Base-by-base conservation (phyloP, 64 coral and sea anemone genomes). In the Anthopleura sola region DNA sequence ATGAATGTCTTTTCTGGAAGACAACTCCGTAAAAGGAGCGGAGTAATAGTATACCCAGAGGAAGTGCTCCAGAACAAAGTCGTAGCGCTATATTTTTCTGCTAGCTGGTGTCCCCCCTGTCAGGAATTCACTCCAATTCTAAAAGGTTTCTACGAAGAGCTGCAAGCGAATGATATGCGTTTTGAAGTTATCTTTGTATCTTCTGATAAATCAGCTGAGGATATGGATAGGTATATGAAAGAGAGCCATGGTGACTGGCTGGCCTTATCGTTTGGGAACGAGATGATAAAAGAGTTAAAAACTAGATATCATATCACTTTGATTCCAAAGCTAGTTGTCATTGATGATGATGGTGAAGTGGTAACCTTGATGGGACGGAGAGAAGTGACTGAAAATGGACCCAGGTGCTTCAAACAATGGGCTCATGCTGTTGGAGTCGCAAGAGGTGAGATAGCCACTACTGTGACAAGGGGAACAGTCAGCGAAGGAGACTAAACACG, bases 191-290 rank as follows among this genome's bases (percentile, higher is more conserved):
- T 97, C 1, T 97, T 97, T 28, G 64, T 97, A 49, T 82, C 94
- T 28, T 97, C 90, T 10, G 94, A 97, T 78, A 97, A 97, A 83
- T 90, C 94, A 55, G 94, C 51, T 9, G 68, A 75, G 76, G 94
- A 92, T 5, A 87, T 97, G 94, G 94, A 97, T 24, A 68, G 37
- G n/a, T 92, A 97, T 51, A 89, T 97, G 90, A 97, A 97, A 75
- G 77, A 92, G 13, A 82, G 84, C 29, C 90, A 97, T 87, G 94
- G 94, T 0, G 94, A 97, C 36, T 97, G 94, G 94, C 28, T 97
- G 6, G 94, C 94, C 53, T 91, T 97, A 84, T 87, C 94, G 7
- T 97, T 97, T 56, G 90, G 94, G 44, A 49, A 82, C 85, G 94
- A 97, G 44, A 83, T 97, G 6, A 90, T 90, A 37, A 86, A 90